A percentile compares a stretch with the other conserved stretches of the same genome.
Evolutionary conservation across 2,888 invertebrate genomes (phyloP).

Genomic region (Coenonympha glycerion): DNA sequence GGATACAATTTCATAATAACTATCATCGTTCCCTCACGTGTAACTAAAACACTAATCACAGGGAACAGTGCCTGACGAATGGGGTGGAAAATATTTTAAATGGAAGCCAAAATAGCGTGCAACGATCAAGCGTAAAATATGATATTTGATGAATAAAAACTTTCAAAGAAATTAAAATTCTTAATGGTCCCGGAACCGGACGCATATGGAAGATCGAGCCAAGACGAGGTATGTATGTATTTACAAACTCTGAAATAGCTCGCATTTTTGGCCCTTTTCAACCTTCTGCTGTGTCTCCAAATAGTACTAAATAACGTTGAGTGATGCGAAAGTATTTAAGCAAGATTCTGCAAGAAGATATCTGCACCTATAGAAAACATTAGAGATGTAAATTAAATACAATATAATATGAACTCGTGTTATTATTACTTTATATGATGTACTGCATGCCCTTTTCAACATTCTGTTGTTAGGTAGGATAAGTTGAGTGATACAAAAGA

Average conservation of each 20-base stretch:
- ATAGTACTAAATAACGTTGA: too few species aligned
- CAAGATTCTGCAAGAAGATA: too few species aligned
- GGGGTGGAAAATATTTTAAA: constrained; percentile 73
- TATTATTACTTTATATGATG: too few species aligned
- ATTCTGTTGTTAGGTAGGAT: too few species aligned
- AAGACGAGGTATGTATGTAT: constrained; percentile 54
- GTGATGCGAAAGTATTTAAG: too few species aligned
- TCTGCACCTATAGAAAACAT: neutral
- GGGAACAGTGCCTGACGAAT: constrained; percentile 68
- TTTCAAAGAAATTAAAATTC: constrained; percentile 57
- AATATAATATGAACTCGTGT: too few species aligned
- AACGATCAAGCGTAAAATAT: constrained; percentile 63
- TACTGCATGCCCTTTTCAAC: too few species aligned
- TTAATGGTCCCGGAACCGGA: constrained; percentile 49
- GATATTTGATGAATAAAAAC: constrained; percentile 49
- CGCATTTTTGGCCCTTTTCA: constrained; percentile 29
- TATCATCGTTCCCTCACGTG: constrained; percentile 41
- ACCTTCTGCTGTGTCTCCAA: neutral
- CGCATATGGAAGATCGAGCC: constrained; percentile 47
- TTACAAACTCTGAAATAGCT: constrained; percentile 51
- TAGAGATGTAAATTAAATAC: too few species aligned
- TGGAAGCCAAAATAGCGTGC: constrained; percentile 70
- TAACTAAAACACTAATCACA: constrained; percentile 58
- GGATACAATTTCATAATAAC: constrained; percentile 8
- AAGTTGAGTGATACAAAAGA: too few species aligned